Conservation (phyloP, 2,113 vertebrate species). For the Psilopogon haemacephalus region DNA sequence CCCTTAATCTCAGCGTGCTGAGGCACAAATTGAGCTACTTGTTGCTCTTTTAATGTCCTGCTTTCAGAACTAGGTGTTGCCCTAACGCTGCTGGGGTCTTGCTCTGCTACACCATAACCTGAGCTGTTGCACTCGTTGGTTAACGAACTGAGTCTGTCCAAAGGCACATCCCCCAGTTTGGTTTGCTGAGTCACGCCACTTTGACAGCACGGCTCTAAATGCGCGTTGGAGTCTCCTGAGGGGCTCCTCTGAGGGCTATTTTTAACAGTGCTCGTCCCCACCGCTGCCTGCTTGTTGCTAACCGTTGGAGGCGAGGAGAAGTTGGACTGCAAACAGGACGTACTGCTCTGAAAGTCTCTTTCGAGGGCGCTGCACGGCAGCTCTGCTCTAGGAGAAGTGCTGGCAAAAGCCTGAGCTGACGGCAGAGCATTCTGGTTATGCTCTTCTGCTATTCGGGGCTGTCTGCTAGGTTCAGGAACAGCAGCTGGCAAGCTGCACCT, state of each 20-base stretch:
- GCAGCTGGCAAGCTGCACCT: conserved; percentile 75
- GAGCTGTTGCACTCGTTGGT: conserved; percentile 60
- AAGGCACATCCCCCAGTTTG: conserved; percentile 70
- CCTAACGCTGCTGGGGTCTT: conserved; percentile 44
- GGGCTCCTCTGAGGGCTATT: conserved; percentile 14
- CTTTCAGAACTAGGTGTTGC: conserved; percentile 63
- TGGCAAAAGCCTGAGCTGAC: conserved; percentile 29
- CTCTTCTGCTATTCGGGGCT: conserved; percentile 76
- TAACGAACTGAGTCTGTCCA: conserved; percentile 65
- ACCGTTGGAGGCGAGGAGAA: conserved; percentile 44
- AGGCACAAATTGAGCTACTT: conserved; percentile 58
- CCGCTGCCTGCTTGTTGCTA: conserved; percentile 67
- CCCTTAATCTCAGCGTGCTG: conserved; percentile 59
- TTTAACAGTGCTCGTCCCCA: conserved; percentile 52
- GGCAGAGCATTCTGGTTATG: conserved; percentile 28
- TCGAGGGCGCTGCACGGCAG: conserved; percentile 57
- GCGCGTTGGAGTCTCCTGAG: conserved; percentile 44
- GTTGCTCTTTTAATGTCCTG: conserved; percentile 70
- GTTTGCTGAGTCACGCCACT: conserved; percentile 55
- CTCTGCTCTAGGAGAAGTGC: conserved; percentile 75
- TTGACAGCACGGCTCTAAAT: conserved; percentile 65
- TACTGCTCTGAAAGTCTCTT: conserved; percentile 45
- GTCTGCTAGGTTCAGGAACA: conserved; percentile 74
- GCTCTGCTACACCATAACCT: conserved; percentile 55
- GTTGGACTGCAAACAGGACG: conserved; percentile 56